phyloP scores from a whole-genome alignment of 2,888 invertebrate species.

The Tipula confusa region DNA sequence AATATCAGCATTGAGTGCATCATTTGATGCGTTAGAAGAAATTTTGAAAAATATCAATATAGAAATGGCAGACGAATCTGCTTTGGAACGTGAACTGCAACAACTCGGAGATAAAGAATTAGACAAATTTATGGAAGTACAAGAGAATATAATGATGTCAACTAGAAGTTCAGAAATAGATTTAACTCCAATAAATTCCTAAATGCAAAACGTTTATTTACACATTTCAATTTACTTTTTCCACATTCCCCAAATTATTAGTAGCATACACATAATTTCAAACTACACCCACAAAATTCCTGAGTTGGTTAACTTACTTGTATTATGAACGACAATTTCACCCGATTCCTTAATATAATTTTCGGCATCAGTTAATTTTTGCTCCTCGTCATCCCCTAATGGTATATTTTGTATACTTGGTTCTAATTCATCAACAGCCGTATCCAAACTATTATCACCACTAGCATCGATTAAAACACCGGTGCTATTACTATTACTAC shows the following conservation, averaged over 20 bases:
- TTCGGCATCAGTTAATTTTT: conserved; percentile 72
- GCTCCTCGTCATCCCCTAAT: conserved; percentile 57
- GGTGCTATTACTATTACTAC: conserved; percentile 43
- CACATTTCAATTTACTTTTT: neutral
- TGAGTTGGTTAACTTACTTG: neutral
- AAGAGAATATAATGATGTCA: neutral
- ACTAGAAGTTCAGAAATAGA: neutral
- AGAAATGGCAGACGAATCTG: neutral
- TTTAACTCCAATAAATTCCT: neutral
- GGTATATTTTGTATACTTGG: conserved; percentile 45
- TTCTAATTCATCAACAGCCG: conserved; percentile 39
- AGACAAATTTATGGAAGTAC: neutral
- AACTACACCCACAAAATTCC: neutral
- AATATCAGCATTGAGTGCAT: neutral
- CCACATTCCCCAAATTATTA: neutral
- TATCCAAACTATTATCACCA: conserved; percentile 36
- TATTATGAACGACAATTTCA: conserved; percentile 45
- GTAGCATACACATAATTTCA: neutral
- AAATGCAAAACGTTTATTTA: neutral
- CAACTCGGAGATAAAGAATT: neutral
- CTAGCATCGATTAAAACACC: conserved; percentile 47
- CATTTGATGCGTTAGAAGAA: neutral
- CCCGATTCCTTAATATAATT: conserved; percentile 66
- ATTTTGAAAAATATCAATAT: neutral
- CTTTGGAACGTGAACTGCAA: neutral